A percentile compares a stretch with the other conserved stretches of the same genome.
Conservation (phyloP, 2,113 vertebrate genomes). For the Athene noctua region DNA sequence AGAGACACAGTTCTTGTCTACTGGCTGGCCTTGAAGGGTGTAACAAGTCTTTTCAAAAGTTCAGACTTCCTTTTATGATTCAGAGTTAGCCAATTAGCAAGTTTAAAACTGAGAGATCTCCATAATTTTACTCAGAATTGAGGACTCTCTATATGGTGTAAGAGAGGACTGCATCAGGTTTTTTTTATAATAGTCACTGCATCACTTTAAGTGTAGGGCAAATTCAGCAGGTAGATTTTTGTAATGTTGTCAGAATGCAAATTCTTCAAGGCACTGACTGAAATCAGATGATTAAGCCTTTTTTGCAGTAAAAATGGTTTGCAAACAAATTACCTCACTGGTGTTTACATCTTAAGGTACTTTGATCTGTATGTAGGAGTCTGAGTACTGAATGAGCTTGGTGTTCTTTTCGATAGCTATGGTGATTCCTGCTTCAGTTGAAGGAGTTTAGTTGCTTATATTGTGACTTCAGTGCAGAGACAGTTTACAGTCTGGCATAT, state of each 20-base stretch:
- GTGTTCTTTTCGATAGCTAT: not conserved
- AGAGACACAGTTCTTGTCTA: not conserved
- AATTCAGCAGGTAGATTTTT: not conserved
- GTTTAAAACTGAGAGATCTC: not conserved
- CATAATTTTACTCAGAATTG: not conserved
- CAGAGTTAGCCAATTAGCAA: accelerated
- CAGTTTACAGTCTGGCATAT: slow-evolving; percentile 56
- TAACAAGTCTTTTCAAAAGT: not conserved
- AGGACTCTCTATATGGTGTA: not conserved
- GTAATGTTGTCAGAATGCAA: not conserved
- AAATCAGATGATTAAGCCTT: not conserved
- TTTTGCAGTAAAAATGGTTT: not conserved
- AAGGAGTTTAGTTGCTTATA: not conserved
- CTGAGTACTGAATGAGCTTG: not conserved
- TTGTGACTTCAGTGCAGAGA: slow-evolving; percentile 23
- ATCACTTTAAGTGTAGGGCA: not conserved
- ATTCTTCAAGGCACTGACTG: not conserved
- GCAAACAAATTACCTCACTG: not conserved
- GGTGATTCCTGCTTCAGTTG: not conserved
- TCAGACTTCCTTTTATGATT: not conserved
- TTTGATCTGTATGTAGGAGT: not conserved
- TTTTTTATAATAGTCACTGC: not conserved
- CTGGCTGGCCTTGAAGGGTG: not conserved
- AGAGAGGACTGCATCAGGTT: not conserved
- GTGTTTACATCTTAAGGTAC: not conserved